These are phyloP conservation scores for Lasiurus cinereus DNA, from an alignment of 2,113 vertebrate species.

Conservation along the genomic window DNA sequence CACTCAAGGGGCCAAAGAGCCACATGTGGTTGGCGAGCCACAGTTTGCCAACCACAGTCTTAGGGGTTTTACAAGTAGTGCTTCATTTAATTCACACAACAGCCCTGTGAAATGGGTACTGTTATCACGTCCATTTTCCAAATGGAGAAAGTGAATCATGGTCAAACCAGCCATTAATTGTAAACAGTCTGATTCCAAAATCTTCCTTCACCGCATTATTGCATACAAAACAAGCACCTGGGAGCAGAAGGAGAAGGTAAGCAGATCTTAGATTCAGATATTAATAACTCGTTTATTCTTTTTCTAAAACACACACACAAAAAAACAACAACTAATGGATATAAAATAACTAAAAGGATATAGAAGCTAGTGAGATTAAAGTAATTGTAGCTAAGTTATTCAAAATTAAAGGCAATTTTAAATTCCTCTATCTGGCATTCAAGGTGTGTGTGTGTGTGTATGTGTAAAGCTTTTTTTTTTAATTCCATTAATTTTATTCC, in stretches of 20 bases:
- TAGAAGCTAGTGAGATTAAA: not conserved
- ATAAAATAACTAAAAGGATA: not conserved
- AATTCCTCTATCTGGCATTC: not conserved
- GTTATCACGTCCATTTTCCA: not conserved
- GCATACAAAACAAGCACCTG: not conserved
- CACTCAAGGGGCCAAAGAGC: too few species aligned
- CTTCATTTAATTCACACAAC: not conserved
- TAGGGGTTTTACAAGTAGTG: not conserved
- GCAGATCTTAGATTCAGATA: not conserved
- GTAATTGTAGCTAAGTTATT: not conserved
- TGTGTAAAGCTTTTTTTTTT: too few species aligned
- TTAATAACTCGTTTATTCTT: not conserved
- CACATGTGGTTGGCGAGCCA: too few species aligned
- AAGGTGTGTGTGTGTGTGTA: not conserved
- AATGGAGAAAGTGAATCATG: not conserved
- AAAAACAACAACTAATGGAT: not conserved
- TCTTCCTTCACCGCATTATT: not conserved
- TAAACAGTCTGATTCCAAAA: not conserved
- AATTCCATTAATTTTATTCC: too few species aligned
- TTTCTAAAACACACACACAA: not conserved
- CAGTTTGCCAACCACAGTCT: not conserved
- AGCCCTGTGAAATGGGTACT: not conserved
- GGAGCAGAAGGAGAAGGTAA: not conserved
- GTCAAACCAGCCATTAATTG: not conserved
- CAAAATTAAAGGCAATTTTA: constrained; percentile 19